Base-by-base conservation (phyloP, 2,888 invertebrate species). In the Phengaris alcon region DNA sequence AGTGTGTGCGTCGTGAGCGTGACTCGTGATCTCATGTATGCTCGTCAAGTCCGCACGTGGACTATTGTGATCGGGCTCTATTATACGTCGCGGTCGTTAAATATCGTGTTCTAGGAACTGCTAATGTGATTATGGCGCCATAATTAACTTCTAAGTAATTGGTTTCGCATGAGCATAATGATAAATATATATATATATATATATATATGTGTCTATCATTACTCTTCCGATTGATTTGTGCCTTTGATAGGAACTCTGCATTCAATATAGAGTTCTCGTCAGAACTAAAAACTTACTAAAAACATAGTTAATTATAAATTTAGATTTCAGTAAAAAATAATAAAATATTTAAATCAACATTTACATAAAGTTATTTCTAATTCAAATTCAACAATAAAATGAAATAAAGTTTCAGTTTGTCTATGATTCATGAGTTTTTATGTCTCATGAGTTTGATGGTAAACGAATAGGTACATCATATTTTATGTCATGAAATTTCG, bases 21-120 rank as follows among this genome's bases (percentile, higher is more conserved):
- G 46, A 7, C 46, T 6, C 46, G n/a, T 48, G 68, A n/a, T 51
- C 69, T 51, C 51, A 0, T 22, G 3, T 70, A 51, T 15, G 9
- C 3, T 8, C 70, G 46, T 52, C 52, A 52, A 51, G 70, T 35
- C 70, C 12, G 51, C 72, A 72, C 72, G 72, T 72, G 72, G 54
- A 72, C 52, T 35, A 35, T 54, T 72, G 72, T 72, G 72, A 72
- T 54, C n/a, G 52, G 54, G 54, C n/a, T 52, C 35, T 54, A 72
- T 52, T 44, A 35, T 54, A 35, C 35, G 35, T 72, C 35, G 35
- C 35, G 35, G 35, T 35, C 72, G 72, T 54, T 72, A 70, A 52
- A 52, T 52, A 13, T 52, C 72, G 6, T 35, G 52, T 72, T 72
- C 72, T 13, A 12, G n/a, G 72, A 72, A 72, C 13, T 72, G 22